These are phyloP conservation scores for Chiloscyllium punctatum DNA, from an alignment of 2,797 vertebrate genomes.

Conservation along the genomic window DNA sequence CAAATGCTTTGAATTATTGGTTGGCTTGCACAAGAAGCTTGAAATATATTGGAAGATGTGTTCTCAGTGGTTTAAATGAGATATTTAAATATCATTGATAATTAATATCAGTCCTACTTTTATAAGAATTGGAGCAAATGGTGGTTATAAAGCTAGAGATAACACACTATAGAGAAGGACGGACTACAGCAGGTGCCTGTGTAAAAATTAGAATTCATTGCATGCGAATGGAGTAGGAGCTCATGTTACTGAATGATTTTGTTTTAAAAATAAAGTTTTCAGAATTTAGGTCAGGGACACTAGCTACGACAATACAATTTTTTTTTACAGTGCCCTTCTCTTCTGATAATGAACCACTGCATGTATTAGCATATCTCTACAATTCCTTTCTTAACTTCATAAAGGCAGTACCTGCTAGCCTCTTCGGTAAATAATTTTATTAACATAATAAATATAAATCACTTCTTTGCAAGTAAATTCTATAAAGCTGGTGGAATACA, in stretches of 20 bases:
- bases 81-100: conserved; percentile 44
- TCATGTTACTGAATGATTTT: conserved; percentile 21
- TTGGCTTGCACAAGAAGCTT: neutral
- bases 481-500: neutral
- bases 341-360: neutral
- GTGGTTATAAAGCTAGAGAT: neutral
- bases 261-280: conserved; percentile 31
- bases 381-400: neutral
- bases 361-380: neutral
- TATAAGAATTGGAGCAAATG: conserved; percentile 45
- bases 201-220: conserved; percentile 30
- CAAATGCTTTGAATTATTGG: neutral
- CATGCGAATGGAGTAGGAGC: neutral
- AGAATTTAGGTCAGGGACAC: neutral
- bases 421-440: neutral
- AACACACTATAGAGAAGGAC: neutral
- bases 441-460: neutral
- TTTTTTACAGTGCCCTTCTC: neutral
- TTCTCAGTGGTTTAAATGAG: neutral
- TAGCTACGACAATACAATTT: neutral
- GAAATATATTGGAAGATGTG: neutral
- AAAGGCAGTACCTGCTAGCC: neutral
- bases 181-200: conserved; percentile 26
- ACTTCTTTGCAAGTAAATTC: neutral
- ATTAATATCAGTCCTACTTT: conserved; percentile 46